Percentiles rank a stretch among this genome's conserved stretches.
phyloP scores from a whole-genome alignment of 2,888 invertebrate genomes.

The Cheilosia soror region DNA sequence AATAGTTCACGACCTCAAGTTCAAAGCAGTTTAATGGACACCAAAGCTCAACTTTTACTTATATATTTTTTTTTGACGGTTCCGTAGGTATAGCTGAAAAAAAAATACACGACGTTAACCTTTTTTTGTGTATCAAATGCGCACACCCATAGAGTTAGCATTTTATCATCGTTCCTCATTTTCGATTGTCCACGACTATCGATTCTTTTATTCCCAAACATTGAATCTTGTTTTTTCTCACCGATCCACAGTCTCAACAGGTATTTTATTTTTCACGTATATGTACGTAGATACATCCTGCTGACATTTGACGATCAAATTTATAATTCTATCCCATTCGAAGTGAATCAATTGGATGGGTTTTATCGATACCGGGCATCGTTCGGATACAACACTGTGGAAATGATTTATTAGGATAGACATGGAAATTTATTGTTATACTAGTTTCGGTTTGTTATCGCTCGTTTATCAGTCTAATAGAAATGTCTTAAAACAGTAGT shows the following conservation, averaged over 20 bases:
- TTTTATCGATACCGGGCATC: slow-evolving; percentile 32
- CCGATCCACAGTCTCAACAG: slow-evolving; percentile 26
- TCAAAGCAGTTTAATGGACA: not conserved
- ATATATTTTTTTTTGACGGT: not conserved
- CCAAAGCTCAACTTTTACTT: not conserved
- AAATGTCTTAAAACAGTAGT: too few species aligned
- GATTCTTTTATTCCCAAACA: slow-evolving; percentile 1
- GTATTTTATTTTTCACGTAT: not conserved
- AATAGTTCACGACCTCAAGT: slow-evolving; percentile 1
- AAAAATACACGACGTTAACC: not conserved
- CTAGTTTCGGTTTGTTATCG: too few species aligned
- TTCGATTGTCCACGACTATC: not conserved
- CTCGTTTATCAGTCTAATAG: too few species aligned
- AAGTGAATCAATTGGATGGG: slow-evolving; percentile 46
- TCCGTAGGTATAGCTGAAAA: slow-evolving; percentile 5
- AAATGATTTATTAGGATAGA: slow-evolving; percentile 34
- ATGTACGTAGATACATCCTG: slow-evolving; percentile 32
- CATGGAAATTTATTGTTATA: slow-evolving; percentile 1
- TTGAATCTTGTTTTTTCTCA: slow-evolving; percentile 13
- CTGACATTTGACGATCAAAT: slow-evolving; percentile 49
- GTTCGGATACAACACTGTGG: not conserved
- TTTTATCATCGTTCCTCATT: slow-evolving; percentile 1
- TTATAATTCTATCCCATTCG: slow-evolving; percentile 29
- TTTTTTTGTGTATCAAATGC: slow-evolving; percentile 28
- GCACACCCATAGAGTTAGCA: slow-evolving; percentile 22